A percentile compares a stretch with the other conserved stretches of the same genome.
Evolutionary conservation across 2,888 invertebrate genomes (phyloP).

Genomic region (Meiosimyza platycephala): DNA sequence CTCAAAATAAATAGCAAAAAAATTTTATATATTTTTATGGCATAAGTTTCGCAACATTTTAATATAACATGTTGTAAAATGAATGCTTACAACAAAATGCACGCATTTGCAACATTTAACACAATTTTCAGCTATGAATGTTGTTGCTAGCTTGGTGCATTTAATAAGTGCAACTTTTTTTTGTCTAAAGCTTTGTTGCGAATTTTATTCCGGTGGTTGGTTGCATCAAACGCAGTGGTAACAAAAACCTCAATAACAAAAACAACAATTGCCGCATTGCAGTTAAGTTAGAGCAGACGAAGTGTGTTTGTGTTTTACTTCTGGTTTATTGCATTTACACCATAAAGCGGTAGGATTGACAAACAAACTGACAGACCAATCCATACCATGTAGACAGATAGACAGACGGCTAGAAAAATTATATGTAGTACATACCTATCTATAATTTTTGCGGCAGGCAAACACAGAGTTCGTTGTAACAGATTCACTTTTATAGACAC

Average conservation of each 20-base stretch:
- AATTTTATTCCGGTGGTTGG: constrained; percentile 7
- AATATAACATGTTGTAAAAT: too few relatives aligned
- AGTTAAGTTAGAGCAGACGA: not conserved
- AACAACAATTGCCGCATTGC: constrained; percentile 28
- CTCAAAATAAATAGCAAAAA: too few relatives aligned
- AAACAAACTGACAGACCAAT: too few relatives aligned
- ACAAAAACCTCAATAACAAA: constrained; percentile 15
- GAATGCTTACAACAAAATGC: not conserved
- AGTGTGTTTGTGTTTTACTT: constrained; percentile 29
- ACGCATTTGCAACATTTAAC: constrained; percentile 4
- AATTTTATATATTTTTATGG: too few relatives aligned
- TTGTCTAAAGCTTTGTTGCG: constrained; percentile 1
- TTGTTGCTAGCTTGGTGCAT: constrained; percentile 5
- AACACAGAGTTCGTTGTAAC: too few relatives aligned
- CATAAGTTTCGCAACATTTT: too few relatives aligned
- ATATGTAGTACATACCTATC: too few relatives aligned
- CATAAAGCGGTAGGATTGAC: too few relatives aligned
- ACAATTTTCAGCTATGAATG: not conserved
- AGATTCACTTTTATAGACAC: too few relatives aligned
- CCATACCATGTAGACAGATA: too few relatives aligned
- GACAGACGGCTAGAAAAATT: too few relatives aligned
- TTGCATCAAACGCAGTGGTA: constrained; percentile 5
- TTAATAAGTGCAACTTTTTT: not conserved
- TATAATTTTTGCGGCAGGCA: too few relatives aligned
- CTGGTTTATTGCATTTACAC: constrained; percentile 23